Conservation (phyloP, 2,888 invertebrate species). For the Cheilosia variabilis region DNA sequence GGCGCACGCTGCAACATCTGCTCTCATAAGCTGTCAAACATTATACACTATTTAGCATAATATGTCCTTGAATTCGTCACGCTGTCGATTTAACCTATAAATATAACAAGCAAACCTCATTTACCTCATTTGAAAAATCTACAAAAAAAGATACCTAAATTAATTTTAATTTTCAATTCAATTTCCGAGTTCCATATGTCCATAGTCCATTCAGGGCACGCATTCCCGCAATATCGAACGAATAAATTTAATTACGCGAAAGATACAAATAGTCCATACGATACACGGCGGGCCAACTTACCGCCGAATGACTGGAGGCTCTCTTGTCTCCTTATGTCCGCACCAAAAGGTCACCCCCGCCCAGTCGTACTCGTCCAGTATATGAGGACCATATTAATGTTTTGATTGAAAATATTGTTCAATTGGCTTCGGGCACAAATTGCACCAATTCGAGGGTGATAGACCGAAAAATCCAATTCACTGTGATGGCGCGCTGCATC, state of each 20-base stretch:
- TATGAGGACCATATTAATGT: conserved; percentile 47
- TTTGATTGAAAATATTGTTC: conserved; percentile 74
- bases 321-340: conserved; percentile 4
- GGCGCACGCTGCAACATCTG: no score
- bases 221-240: no score
- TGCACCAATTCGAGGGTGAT: conserved; percentile 72
- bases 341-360: conserved; percentile 19
- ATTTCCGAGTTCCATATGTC: not conserved
- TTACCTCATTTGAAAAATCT: no score
- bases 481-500: not conserved
- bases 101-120: no score
- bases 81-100: no score
- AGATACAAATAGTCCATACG: conserved; percentile 14
- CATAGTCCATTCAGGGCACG: not conserved
- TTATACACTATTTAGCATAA: no score
- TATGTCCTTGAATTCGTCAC: no score
- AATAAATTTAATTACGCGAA: conserved; percentile 15
- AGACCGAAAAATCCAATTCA: conserved; percentile 61
- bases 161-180: not conserved
- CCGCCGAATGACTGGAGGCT: conserved; percentile 24
- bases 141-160: no score
- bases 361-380: not conserved
- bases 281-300: conserved; percentile 14
- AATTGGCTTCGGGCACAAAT: conserved; percentile 46
- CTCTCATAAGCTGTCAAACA: no score